phyloP scores from a whole-genome alignment of 1,140 invertebrate species.

The Lysiphlebus fabarum region DNA sequence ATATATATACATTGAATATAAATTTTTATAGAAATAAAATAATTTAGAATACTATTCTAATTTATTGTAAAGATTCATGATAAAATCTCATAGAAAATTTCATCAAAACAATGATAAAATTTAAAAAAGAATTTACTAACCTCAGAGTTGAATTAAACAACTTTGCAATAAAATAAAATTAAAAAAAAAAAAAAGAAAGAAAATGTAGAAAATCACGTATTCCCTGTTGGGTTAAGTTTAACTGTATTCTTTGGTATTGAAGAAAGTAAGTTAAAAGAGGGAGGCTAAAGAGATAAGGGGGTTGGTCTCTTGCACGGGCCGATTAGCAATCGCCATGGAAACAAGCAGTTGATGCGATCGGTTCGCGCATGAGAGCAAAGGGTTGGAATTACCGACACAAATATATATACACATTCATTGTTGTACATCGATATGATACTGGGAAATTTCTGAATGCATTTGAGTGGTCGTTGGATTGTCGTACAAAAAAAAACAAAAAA shows the following conservation, averaged over 20 bases:
- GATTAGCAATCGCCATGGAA: slow-evolving; percentile 64
- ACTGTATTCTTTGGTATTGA: slow-evolving; percentile 10
- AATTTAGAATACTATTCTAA: too few relatives aligned
- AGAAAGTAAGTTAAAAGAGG: slow-evolving; percentile 20
- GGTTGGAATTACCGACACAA: slow-evolving; percentile 36
- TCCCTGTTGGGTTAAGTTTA: too few relatives aligned
- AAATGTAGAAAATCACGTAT: background rate
- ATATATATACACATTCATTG: slow-evolving; percentile 17
- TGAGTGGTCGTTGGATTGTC: background rate
- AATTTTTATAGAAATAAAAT: too few relatives aligned
- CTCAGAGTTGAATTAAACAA: background rate
- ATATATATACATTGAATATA: too few relatives aligned
- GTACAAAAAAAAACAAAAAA: slow-evolving; percentile 29
- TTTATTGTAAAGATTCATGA: too few relatives aligned
- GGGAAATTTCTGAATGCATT: slow-evolving; percentile 3
- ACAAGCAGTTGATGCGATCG: slow-evolving; percentile 61
- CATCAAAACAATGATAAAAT: too few relatives aligned
- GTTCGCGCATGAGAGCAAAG: slow-evolving; percentile 50
- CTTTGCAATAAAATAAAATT: background rate
- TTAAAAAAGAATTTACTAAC: slow-evolving; percentile 24
- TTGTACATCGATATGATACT: background rate
- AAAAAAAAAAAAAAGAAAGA: background rate
- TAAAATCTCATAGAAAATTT: too few relatives aligned
- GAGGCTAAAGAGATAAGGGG: slow-evolving; percentile 28
- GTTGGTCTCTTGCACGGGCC: slow-evolving; percentile 45